A percentile compares a stretch with the other conserved stretches of the same genome.
Conservation (phyloP, 2,797 vertebrate genomes). For the Harpagifer antarcticus region DNA sequence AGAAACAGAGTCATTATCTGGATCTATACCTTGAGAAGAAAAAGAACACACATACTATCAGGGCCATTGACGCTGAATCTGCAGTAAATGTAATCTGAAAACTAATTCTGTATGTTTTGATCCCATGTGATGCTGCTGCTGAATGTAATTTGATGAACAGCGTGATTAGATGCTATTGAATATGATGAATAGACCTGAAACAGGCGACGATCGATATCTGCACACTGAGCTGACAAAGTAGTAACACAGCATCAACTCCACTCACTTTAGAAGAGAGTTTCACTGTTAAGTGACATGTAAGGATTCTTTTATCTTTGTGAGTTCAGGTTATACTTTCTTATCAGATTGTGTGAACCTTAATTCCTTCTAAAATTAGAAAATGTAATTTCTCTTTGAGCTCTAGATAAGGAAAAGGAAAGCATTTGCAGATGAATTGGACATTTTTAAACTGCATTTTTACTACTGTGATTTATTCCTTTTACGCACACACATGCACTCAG, state of each 20-base stretch:
- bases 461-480: not conserved
- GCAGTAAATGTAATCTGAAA: slow-evolving; percentile 35
- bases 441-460: slow-evolving; percentile 23
- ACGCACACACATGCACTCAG: not conserved
- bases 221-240: slow-evolving; percentile 9
- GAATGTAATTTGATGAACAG: slow-evolving; percentile 36
- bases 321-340: slow-evolving; percentile 19
- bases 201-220: slow-evolving; percentile 41
- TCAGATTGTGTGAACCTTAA: slow-evolving; percentile 9
- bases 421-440: slow-evolving; percentile 26
- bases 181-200: slow-evolving; percentile 32
- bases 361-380: slow-evolving; percentile 32
- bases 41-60: slow-evolving; percentile 52
- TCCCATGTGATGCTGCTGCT: slow-evolving; percentile 8
- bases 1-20: slow-evolving; percentile 55
- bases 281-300: slow-evolving; percentile 7
- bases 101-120: slow-evolving; percentile 27
- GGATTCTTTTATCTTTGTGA: not conserved
- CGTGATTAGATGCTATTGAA: slow-evolving; percentile 36
- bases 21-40: slow-evolving; percentile 7
- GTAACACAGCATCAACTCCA: slow-evolving; percentile 18
- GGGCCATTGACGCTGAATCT: slow-evolving; percentile 5
- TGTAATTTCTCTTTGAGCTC: slow-evolving; percentile 28
- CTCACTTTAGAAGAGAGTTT: not conserved
- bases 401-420: slow-evolving; percentile 20